Evolutionary conservation across 2,113 vertebrate genomes (phyloP), one percentile per base, ranked within the genome.

Genomic region (Phalacrocorax carbo): DNA sequence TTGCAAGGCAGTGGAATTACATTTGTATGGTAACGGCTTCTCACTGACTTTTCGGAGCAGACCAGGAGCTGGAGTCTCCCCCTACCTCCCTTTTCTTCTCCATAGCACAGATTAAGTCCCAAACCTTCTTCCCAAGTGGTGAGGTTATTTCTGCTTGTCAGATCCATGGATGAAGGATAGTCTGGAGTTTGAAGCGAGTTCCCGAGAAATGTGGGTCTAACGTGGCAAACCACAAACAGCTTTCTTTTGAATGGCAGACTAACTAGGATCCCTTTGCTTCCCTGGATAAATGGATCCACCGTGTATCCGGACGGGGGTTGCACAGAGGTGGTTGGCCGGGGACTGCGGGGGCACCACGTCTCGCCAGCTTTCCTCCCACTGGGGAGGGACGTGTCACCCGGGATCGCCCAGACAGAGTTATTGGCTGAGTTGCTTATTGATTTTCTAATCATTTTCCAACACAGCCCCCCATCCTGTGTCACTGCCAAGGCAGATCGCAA

Each of bases 361-460:
- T 77, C 16, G 1, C 85, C 64, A 88, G 65, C 62, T 65, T 40
- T 68, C 61, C 61, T 82, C 51, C 48, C 72, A 15, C 20, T 13
- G 32, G 73, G 49, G 40, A 87, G 49, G 72, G 52, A 64, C 0
- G 0, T 92, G 70, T 80, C 68, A 55, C 89, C 79, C 12, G 0
- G 21, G 70, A 79, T 84, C 1, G 1, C 77, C 94, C 94, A 92
- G 88, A 71, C 88, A 96, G 82, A 70, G 78, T 54, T 94, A 82
- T 86, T 75, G 77, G 71, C 70, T 4, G 6, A 40, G 76, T 2
- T 82, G 68, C 77, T 93, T 72, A 90, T 96, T 72, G 97, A 98
- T 97, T 93, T 91, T 86, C 44, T 93, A 69, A 94, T 97, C 84
- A 94, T 97, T 97, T 96, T 68, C 92, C 20, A 34, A 40, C 73